These are phyloP conservation scores for Oscheius sp. DNA, from an alignment of 2,888 invertebrate genomes.

Conservation along the genomic window DNA sequence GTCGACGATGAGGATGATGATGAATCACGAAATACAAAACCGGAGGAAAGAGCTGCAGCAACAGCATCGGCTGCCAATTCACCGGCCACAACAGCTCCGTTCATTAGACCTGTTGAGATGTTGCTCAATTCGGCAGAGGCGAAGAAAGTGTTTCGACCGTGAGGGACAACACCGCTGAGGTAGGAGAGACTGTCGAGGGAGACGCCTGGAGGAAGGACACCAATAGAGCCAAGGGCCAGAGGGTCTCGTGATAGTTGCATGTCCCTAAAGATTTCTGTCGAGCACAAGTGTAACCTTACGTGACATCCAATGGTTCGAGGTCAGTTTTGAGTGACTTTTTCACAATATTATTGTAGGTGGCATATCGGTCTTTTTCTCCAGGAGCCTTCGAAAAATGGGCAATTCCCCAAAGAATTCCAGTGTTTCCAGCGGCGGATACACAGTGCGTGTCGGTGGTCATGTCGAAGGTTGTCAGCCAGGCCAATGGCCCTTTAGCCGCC, in stretches of 20 bases:
- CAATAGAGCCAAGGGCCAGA: conserved; percentile 54
- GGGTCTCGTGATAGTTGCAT: conserved; percentile 56
- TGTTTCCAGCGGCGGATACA: conserved; percentile 41
- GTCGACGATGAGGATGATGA: background rate
- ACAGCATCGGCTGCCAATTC: conserved; percentile 39
- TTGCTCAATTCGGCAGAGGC: conserved; percentile 59
- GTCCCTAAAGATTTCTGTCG: conserved; percentile 50
- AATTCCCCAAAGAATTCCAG: conserved; percentile 61
- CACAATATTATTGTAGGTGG: conserved; percentile 42
- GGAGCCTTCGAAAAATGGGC: conserved; percentile 57
- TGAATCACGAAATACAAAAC: background rate
- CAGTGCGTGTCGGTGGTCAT: conserved; percentile 48
- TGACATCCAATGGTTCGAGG: conserved; percentile 47
- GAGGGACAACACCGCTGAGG: conserved; percentile 44
- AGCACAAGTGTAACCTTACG: conserved; percentile 34
- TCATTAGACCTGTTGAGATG: conserved; percentile 59
- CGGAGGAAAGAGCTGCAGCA: background rate
- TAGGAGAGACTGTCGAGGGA: conserved; percentile 44
- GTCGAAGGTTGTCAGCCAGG: conserved; percentile 65
- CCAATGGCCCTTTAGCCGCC: conserved; percentile 46
- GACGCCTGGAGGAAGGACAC: conserved; percentile 45
- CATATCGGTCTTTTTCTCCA: conserved; percentile 41
- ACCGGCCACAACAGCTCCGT: conserved; percentile 60
- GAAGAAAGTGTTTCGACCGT: conserved; percentile 43
- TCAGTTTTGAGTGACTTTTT: conserved; percentile 43